These are phyloP conservation scores for Andrena chrysosceles DNA, from an alignment of 2,888 invertebrate species.

Conservation along the genomic window DNA sequence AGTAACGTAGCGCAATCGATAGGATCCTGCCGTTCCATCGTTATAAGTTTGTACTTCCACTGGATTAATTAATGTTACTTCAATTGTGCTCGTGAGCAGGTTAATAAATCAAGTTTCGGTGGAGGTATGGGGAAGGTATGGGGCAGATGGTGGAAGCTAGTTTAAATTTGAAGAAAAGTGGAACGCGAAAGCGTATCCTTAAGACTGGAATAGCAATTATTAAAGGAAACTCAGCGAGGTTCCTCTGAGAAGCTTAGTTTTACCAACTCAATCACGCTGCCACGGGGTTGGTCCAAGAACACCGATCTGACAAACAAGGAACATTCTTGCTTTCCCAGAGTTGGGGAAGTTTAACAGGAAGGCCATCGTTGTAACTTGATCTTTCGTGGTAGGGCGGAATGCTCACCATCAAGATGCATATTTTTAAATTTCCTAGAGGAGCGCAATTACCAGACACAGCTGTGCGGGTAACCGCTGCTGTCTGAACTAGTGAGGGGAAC, in stretches of 20 bases:
- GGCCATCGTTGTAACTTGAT: constrained; percentile 30
- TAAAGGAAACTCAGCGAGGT: constrained; percentile 16
- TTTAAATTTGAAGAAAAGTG: constrained; percentile 12
- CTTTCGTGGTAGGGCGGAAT: constrained; percentile 3
- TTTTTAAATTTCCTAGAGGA: constrained; percentile 33
- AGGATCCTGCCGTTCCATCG: too few species aligned
- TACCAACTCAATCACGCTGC: neutral
- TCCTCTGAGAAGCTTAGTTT: constrained; percentile 11
- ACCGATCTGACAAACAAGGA: constrained; percentile 8
- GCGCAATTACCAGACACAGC: constrained; percentile 28
- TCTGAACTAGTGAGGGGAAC: neutral
- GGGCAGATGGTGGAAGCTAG: neutral
- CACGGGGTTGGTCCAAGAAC: constrained; percentile 1
- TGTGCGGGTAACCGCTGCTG: constrained; percentile 1
- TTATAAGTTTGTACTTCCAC: too few species aligned
- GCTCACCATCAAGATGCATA: constrained; percentile 9
- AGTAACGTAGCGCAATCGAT: too few species aligned
- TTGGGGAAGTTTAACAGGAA: constrained; percentile 7
- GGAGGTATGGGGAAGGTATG: too few species aligned
- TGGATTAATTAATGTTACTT: too few species aligned
- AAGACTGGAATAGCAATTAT: constrained; percentile 26
- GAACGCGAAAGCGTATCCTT: neutral
- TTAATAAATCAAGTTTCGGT: too few species aligned
- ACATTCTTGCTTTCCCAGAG: constrained; percentile 12
- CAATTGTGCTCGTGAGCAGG: too few species aligned